These are phyloP conservation scores for Netelia melanura DNA, from an alignment of 2,888 invertebrate species.

Conservation along the genomic window DNA sequence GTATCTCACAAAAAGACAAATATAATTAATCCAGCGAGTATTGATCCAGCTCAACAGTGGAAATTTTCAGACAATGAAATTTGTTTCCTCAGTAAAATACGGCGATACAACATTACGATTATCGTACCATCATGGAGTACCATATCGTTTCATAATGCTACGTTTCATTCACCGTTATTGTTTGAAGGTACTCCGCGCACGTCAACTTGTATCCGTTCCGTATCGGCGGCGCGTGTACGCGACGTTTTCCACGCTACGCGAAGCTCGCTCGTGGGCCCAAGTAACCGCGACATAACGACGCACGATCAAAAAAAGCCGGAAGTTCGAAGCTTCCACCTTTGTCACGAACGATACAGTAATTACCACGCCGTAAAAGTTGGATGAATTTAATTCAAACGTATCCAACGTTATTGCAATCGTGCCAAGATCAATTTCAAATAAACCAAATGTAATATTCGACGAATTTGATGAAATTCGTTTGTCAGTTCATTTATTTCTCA, in stretches of 20 bases:
- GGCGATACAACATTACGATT: not conserved
- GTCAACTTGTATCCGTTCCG: constrained; percentile 76
- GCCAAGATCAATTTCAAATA: too few species aligned
- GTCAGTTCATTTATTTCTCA: too few species aligned
- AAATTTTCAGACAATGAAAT: not conserved
- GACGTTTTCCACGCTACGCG: constrained; percentile 64
- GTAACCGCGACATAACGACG: constrained; percentile 42
- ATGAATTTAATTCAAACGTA: too few species aligned
- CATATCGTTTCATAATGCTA: constrained; percentile 62
- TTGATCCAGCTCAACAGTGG: too few species aligned
- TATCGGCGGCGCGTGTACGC: constrained; percentile 69
- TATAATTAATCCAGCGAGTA: not conserved
- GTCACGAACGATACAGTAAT: not conserved
- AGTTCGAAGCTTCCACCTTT: constrained; percentile 38
- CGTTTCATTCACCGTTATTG: constrained; percentile 78
- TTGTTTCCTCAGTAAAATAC: not conserved
- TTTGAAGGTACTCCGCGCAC: constrained; percentile 13
- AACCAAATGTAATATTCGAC: too few species aligned
- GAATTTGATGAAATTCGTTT: too few species aligned
- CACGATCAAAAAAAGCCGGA: constrained; percentile 59
- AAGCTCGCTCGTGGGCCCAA: constrained; percentile 66
- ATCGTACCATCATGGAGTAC: not conserved
- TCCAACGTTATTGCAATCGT: too few species aligned
- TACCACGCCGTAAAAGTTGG: not conserved
- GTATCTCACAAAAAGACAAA: not conserved